Evolutionary conservation across 2,888 invertebrate genomes (phyloP), one percentile per base, ranked within the genome.

Genomic region (Nymphalis urticae): DNA sequence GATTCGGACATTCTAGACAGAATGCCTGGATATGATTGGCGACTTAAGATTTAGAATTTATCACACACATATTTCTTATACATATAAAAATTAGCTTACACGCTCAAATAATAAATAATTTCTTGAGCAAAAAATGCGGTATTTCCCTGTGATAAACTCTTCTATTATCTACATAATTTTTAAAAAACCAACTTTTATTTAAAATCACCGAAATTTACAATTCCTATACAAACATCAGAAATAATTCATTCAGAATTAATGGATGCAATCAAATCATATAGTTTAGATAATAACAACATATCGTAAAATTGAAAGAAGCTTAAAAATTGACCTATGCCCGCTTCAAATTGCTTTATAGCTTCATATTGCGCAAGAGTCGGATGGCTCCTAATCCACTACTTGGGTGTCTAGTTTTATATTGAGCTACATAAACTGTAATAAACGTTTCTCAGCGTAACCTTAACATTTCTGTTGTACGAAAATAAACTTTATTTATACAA

Each of bases 381-480:
- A 53, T 53, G 78, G 81, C 80, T 83, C 82, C 79, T 88, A 87
- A 90, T 90, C 89, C 82, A 85, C 89, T 86, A 86, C 90, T 90
- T 91, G 91, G 91, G 91, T 90, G 91, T 91, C 90, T 90, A 83
- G 82, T 89, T 90, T 89, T 88, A 89, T 90, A 85, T 85, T 79
- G 78, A 78, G 76, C 79, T 80, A 82, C 82, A 87, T 85, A 85
- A 86, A 85, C 79, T 80, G 84, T 82, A 84, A 89, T 89, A 90
- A 89, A 90, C 69, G 68, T 66, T 66, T 54, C 65, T 68, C 62
- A 56, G 56, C 32, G 17, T 56, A 56, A 56, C 56, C 56, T 56
- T 56, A 56, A 36, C 56, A 56, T 32, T 32, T 36, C n/a, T 56
- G 56, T 56, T 56, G n/a, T 56, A 56, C 56, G 16, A 56, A 56